Base-by-base conservation (phyloP, 1,140 invertebrate species). In the Drosophila nebulosa region DNA sequence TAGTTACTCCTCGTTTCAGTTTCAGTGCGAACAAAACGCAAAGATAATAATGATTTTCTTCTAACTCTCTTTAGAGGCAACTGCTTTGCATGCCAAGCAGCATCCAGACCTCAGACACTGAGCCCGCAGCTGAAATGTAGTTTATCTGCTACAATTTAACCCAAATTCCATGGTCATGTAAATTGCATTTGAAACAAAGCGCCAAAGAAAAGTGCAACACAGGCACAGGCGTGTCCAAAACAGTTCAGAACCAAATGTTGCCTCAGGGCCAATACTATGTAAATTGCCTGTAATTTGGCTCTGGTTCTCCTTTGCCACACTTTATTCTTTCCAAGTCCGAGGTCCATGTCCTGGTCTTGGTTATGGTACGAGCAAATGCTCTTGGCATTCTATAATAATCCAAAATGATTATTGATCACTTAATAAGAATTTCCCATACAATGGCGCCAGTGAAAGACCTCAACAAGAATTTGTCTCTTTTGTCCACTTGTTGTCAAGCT, bases 341-440 rank as follows among this genome's bases (percentile, higher is more conserved):
- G 27, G 50, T 52, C 35, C 10, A n/a, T 10, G 16, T 46, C 16
- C 1, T 46, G 2, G 39, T 46, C 39, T 3, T 6, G 16, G 16
- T 14, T 4, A 1, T n/a, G 7, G 32, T 42, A 5, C 39, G 18
- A 58, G 57, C 50, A 42, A 77, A 66, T 88, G 83, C 83, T 88
- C 69, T 88, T 83, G 83, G 83, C 83, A 79, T 83, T 83, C 75
- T 68, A 46, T 46, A 46, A 46, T 46, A 46, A 79, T n/a, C 78
- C 83, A 88, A 88, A 86, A 86, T 88, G 83, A 88, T 86, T 86
- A 86, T 86, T 86, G 83, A 86, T 86, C 83, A 86, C 83, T 86
- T 86, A 86, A 86, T 86, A 86, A 83, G 83, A 86, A 88, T 83
- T 70, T 76, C 57, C 60, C 46, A 64, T 76, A 72, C 78, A 83